Conservation (phyloP, 2,888 invertebrate genomes). For the Caenorhabditis wallacei region DNA sequence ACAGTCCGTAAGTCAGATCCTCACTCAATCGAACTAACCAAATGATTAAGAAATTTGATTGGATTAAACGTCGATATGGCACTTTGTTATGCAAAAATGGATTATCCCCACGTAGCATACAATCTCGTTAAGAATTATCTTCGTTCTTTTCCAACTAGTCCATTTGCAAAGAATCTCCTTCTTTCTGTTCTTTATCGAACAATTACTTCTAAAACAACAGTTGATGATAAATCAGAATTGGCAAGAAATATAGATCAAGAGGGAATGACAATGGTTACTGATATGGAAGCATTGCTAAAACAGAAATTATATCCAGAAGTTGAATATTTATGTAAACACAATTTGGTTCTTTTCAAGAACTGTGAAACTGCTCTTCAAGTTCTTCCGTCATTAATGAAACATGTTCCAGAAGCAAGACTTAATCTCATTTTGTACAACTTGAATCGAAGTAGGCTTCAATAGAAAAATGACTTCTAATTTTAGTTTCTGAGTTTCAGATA, state of each 20-base stretch:
- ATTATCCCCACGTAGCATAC: constrained; percentile 98
- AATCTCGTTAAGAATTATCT: constrained; percentile 87
- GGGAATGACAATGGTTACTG: constrained; percentile 13
- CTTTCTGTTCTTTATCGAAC: constrained; percentile 91
- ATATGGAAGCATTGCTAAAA: constrained; percentile 56
- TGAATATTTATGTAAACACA: constrained; percentile 94
- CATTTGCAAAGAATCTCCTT: constrained; percentile 95
- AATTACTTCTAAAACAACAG: constrained; percentile 87
- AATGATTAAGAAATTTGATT: constrained; percentile 90
- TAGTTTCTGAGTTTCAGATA: constrained; percentile 67
- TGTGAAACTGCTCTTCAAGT: constrained; percentile 86
- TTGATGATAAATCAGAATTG: constrained; percentile 60
- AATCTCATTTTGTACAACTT: constrained; percentile 96
- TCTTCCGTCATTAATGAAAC: constrained; percentile 93
- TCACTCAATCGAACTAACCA: too few relatives aligned
- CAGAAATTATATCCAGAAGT: constrained; percentile 87
- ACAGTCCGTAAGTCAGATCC: constrained; percentile 93
- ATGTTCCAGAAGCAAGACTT: constrained; percentile 95
- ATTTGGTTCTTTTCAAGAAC: constrained; percentile 86
- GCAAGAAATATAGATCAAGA: constrained; percentile 36
- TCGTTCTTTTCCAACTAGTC: constrained; percentile 93
- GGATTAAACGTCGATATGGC: constrained; percentile 98
- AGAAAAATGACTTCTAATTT: not conserved
- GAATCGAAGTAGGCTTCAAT: constrained; percentile 25
- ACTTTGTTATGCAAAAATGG: constrained; percentile 97